These are phyloP conservation scores for Dynastes grantii DNA, from an alignment of 2,888 invertebrate species.

Conservation along the genomic window DNA sequence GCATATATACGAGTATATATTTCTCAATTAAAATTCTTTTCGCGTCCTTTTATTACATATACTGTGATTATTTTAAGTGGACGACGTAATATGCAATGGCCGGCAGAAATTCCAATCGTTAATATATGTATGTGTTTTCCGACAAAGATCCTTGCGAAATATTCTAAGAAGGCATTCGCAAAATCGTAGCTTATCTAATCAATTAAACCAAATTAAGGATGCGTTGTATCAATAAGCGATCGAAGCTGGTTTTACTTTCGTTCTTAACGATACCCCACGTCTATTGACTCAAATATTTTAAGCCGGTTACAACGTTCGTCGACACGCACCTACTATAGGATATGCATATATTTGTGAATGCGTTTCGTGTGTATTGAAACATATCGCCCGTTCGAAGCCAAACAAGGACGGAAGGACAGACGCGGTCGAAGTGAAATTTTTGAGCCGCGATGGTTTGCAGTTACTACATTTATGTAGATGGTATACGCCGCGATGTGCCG, in stretches of 20 bases:
- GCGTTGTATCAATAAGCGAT: not conserved
- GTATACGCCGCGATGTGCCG: not conserved
- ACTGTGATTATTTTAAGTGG: not conserved
- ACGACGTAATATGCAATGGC: not conserved
- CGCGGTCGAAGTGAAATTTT: slow-evolving; percentile 20
- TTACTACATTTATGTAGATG: not conserved
- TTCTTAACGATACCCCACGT: not conserved
- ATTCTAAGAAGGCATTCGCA: slow-evolving; percentile 1
- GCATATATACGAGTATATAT: too few relatives aligned
- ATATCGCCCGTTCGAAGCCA: slow-evolving; percentile 14
- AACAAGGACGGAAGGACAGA: slow-evolving; percentile 28
- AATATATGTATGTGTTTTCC: not conserved
- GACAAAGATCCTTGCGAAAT: not conserved
- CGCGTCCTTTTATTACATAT: not conserved
- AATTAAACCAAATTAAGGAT: not conserved
- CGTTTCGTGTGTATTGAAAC: not conserved
- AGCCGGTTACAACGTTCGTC: not conserved
- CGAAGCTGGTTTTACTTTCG: slow-evolving; percentile 14
- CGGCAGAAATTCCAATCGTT: slow-evolving; percentile 3
- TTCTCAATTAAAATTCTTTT: too few relatives aligned
- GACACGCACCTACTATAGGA: slow-evolving; percentile 3
- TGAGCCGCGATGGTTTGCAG: not conserved
- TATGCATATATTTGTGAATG: not conserved
- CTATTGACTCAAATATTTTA: slow-evolving; percentile 5
- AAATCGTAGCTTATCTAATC: not conserved